Base-by-base conservation (phyloP, 2,797 vertebrate species). In the Sorex maritimensis region DNA sequence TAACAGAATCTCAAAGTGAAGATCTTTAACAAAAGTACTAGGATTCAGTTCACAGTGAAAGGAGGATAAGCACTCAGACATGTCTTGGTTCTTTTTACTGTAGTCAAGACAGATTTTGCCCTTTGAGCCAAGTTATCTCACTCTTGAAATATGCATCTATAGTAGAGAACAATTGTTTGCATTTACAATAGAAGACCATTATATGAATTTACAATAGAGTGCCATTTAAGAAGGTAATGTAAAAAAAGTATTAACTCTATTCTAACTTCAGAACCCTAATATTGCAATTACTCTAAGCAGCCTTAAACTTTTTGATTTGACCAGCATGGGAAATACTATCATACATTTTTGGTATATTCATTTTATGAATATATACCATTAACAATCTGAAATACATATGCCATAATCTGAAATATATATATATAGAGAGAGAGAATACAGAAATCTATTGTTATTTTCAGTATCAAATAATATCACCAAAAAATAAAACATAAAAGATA, bases 221-320 rank as follows among this genome's bases (percentile, higher is more conserved):
- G 4, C 52, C 34, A 86, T 21, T 72, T 77, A 73, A 41, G 0
- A 6, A 13, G 15, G 17, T 12, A 4, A 1, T 55, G 65, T 49
- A 58, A 88, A 92, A 44, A 75, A 88, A 74, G 41, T 44, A 77
- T 73, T 34, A 86, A 82, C 30, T 7, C 26, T 15, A 75, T 63
- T 67, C 10, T 88, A 72, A 28, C 10, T 23, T 73, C 12, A 80
- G 14, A 68, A 65, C 10, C 5, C 1, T 72, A 84, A 46, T 15
- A 63, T 0, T 81, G 67, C 15, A 21, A 17, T 79, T 52, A 90
- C 73, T 44, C 46, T 71, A n/a, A 79, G 13, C 38, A 6, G 34
- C 9, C 41, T 82, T n/a, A 21, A 41, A 79, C 8, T 11, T 75
- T 73, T 3, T 46, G 38, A 61, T 68, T 82, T 55, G 52, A 14